A percentile compares a stretch with the other conserved stretches of the same genome.
phyloP scores from a whole-genome alignment of 2,113 vertebrate genomes.

The Choloepus hoffmanni region DNA sequence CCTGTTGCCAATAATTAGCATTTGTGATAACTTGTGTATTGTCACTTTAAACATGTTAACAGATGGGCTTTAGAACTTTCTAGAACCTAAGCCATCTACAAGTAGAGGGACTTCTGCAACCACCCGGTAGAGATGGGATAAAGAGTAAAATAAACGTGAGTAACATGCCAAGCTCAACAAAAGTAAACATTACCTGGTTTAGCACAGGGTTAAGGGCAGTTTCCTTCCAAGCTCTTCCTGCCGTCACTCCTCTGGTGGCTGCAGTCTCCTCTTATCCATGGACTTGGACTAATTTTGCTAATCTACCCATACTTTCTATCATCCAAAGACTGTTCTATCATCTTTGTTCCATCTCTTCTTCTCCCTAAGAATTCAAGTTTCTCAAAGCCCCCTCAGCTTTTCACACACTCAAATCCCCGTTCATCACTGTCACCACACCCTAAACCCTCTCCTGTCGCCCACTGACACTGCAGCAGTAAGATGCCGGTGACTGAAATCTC shows the following conservation, averaged over 20 bases:
- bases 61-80: background rate
- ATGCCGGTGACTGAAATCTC: background rate
- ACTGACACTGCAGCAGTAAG: background rate
- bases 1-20: background rate
- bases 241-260: rapidly evolving
- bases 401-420: background rate
- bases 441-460: background rate
- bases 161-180: rapidly evolving
- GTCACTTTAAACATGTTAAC: background rate
- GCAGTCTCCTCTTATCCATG: too few relatives aligned
- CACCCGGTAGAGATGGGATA: too few relatives aligned
- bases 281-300: too few relatives aligned
- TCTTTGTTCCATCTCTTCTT: background rate
- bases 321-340: background rate
- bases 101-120: background rate
- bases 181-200: background rate
- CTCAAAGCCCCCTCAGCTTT: background rate
- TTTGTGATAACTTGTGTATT: background rate
- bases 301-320: background rate
- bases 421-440: background rate
- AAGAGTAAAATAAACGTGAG: background rate
- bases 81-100: background rate
- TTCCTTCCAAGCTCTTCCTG: background rate
- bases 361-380: background rate
- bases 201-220: background rate